phyloP scores from a whole-genome alignment of 2,888 invertebrate genomes.

The Caenorhabditis virilis region DNA sequence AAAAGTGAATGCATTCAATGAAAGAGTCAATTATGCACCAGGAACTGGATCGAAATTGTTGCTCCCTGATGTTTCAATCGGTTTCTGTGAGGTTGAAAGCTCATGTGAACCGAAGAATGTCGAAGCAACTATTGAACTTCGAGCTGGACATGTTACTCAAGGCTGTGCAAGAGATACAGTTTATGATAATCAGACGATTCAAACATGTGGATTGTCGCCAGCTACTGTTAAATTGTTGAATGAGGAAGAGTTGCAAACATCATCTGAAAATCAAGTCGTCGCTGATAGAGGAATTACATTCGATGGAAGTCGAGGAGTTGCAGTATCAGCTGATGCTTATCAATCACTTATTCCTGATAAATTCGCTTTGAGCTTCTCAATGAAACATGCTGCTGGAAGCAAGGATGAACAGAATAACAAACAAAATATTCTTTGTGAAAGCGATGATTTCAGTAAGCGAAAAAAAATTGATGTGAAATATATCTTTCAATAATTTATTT shows the following conservation, averaged over 20 bases:
- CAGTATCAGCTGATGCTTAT: slow-evolving; percentile 19
- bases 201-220: slow-evolving; percentile 38
- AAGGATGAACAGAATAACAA: slow-evolving; percentile 83
- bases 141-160: slow-evolving; percentile 87
- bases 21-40: slow-evolving; percentile 81
- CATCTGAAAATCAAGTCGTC: slow-evolving; percentile 27
- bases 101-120: slow-evolving; percentile 62
- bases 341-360: slow-evolving; percentile 71
- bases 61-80: slow-evolving; percentile 71
- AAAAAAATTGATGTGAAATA: neutral
- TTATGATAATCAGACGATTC: slow-evolving; percentile 70
- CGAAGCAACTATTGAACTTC: slow-evolving; percentile 74
- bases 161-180: slow-evolving; percentile 92
- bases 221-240: slow-evolving; percentile 34
- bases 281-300: slow-evolving; percentile 79
- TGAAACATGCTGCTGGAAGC: slow-evolving; percentile 83
- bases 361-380: slow-evolving; percentile 91
- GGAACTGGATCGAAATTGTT: slow-evolving; percentile 79
- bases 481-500: slow-evolving; percentile 13
- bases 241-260: slow-evolving; percentile 72
- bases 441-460: slow-evolving; percentile 91
- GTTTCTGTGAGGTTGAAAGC: slow-evolving; percentile 41
- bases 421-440: slow-evolving; percentile 93
- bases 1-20: slow-evolving; percentile 38
- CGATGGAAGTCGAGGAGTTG: slow-evolving; percentile 76